Evolutionary conservation across 2,113 vertebrate species (phyloP).

Genomic region (Lipophrys pholis): DNA sequence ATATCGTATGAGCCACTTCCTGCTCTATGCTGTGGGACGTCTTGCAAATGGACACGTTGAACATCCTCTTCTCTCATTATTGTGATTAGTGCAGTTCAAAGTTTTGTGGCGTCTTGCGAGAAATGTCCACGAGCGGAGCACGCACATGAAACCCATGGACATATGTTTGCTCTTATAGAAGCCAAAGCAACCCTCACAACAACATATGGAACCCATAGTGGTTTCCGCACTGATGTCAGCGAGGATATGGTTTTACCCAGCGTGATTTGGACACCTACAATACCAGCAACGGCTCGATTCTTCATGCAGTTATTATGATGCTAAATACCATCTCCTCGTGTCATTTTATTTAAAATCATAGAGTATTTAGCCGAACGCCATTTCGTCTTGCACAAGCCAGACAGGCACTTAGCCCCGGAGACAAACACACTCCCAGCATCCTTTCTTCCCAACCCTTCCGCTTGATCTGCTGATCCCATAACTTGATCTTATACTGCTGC

Average conservation of each 20-base stretch:
- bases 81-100: slow-evolving; percentile 55
- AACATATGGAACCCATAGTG: slow-evolving; percentile 75
- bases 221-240: slow-evolving; percentile 58
- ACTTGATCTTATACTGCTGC: slow-evolving; percentile 21
- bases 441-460: slow-evolving; percentile 9
- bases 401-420: slow-evolving; percentile 14
- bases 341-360: neutral
- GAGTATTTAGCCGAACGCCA: slow-evolving; percentile 10
- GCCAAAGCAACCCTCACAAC: slow-evolving; percentile 27
- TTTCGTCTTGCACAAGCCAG: slow-evolving; percentile 11
- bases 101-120: slow-evolving; percentile 46
- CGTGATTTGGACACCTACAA: slow-evolving; percentile 32
- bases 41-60: slow-evolving; percentile 27
- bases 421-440: slow-evolving; percentile 2
- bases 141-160: slow-evolving; percentile 28
- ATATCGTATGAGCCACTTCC: slow-evolving; percentile 1
- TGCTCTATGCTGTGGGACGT: slow-evolving; percentile 2
- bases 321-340: slow-evolving; percentile 4
- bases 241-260: slow-evolving; percentile 43
- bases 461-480: slow-evolving; percentile 19
- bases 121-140: slow-evolving; percentile 22
- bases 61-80: no score
- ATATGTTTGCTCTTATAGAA: slow-evolving; percentile 68
- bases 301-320: neutral
- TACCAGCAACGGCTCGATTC: neutral